phyloP scores from a whole-genome alignment of 2,888 invertebrate species.

The Lissonota sp. region DNA sequence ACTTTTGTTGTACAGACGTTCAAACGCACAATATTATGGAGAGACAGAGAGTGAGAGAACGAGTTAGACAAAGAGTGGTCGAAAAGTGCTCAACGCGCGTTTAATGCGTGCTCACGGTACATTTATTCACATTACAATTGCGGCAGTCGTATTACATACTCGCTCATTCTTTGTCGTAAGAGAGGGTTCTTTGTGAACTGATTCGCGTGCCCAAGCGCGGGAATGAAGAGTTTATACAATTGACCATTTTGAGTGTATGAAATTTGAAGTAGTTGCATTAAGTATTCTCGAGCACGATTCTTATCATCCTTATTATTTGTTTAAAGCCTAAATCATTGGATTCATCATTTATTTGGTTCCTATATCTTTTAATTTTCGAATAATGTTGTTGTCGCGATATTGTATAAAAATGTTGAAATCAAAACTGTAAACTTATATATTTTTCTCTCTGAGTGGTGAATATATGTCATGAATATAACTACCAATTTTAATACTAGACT shows the following conservation, averaged over 20 bases:
- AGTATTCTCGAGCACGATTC: too few relatives aligned
- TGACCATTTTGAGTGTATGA: neutral
- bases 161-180: constrained; percentile 5
- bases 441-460: too few relatives aligned
- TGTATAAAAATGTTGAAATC: too few relatives aligned
- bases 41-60: neutral
- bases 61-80: constrained; percentile 9
- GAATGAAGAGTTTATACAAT: neutral
- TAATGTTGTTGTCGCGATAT: too few relatives aligned
- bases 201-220: neutral
- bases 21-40: constrained; percentile 37
- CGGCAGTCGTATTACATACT: constrained; percentile 8
- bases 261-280: neutral
- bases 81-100: constrained; percentile 61
- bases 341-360: too few relatives aligned
- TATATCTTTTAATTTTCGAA: too few relatives aligned
- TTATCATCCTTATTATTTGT: too few relatives aligned
- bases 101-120: constrained; percentile 77
- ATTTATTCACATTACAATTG: constrained; percentile 71
- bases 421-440: too few relatives aligned
- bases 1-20: constrained; percentile 39
- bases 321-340: too few relatives aligned
- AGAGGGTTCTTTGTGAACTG: constrained; percentile 21
- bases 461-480: too few relatives aligned
- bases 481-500: too few relatives aligned